These are phyloP conservation scores for Nyctibius grandis DNA, from an alignment of 2,797 vertebrate genomes.

Conservation along the genomic window DNA sequence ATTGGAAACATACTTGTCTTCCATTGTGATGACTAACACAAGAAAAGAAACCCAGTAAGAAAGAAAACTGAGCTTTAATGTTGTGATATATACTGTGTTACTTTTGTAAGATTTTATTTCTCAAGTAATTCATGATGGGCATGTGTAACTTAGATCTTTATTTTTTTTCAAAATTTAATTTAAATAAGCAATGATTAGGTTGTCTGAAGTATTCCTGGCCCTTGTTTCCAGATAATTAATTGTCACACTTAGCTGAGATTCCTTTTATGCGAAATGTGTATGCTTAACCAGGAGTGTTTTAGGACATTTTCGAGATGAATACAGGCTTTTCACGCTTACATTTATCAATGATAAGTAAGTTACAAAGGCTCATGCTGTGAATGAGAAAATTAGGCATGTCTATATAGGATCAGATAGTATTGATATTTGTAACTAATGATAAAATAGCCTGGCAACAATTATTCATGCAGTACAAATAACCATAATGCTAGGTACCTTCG, in stretches of 20 bases:
- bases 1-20: neutral
- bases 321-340: neutral
- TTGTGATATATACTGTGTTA: neutral
- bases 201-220: neutral
- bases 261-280: neutral
- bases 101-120: neutral
- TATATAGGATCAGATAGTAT: neutral
- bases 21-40: neutral
- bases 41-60: neutral
- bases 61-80: neutral
- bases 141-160: neutral
- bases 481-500: neutral
- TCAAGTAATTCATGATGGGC: neutral
- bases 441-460: neutral
- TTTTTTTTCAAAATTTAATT: neutral
- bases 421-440: neutral
- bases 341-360: neutral
- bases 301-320: neutral
- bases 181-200: neutral
- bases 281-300: neutral
- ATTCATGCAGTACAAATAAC: neutral
- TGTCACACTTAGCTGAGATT: neutral
- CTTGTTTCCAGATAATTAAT: constrained; percentile 34
- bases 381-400: neutral
- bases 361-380: neutral